phyloP scores from a whole-genome alignment of 2,113 vertebrate genomes.

The Nothoprocta pentlandii region DNA sequence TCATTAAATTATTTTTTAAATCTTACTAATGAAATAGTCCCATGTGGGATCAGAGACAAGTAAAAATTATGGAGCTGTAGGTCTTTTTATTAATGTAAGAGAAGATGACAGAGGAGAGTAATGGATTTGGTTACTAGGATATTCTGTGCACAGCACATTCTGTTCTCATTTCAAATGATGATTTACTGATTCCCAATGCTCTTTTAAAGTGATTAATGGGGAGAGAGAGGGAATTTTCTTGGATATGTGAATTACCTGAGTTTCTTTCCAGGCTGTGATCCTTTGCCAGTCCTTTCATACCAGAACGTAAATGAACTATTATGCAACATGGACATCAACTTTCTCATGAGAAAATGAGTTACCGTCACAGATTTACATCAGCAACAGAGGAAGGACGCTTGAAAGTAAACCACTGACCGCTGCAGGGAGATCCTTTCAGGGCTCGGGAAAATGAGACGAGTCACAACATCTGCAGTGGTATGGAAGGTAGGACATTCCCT shows the following conservation, averaged over 20 bases:
- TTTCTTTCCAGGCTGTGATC: background rate
- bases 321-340: accelerated
- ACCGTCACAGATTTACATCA: background rate
- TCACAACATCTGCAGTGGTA: background rate
- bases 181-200: background rate
- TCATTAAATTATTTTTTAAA: no score
- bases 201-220: background rate
- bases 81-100: background rate
- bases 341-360: background rate
- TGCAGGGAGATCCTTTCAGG: background rate
- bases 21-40: background rate
- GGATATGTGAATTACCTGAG: background rate
- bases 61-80: background rate
- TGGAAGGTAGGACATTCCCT: background rate
- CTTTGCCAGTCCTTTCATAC: background rate
- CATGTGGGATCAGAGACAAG: background rate
- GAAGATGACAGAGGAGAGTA: background rate
- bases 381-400: background rate
- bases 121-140: background rate
- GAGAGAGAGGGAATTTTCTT: background rate
- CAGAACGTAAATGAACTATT: background rate
- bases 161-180: background rate
- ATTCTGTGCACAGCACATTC: background rate
- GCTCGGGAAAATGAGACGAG: background rate
- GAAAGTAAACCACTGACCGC: background rate